Base-by-base conservation (phyloP, 2,888 invertebrate species). In the Palloptera scutellata region DNA sequence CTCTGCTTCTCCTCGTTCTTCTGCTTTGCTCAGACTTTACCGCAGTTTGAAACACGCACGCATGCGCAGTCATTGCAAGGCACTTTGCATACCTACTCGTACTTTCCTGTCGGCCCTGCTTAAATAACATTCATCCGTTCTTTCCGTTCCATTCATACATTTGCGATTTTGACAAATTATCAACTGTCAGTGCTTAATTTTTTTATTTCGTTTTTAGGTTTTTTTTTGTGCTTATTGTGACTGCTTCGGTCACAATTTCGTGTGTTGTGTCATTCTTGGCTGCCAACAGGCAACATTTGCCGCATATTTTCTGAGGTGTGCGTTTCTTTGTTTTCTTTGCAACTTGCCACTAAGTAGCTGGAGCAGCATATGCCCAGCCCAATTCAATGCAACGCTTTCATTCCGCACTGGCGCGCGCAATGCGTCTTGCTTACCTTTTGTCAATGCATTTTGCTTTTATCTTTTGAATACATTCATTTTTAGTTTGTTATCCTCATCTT, bases 91-190 rank as follows among this genome's bases (percentile, higher is more conserved):
- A n/a, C 58, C 6, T 43, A 20, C 30, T 30, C 3, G 2, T 30
- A 30, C 6, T 30, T 30, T 6, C 30, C 30, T 30, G 30, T 30
- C 30, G 2, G 30, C 6, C 30, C n/a, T n/a, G n/a, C n/a, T n/a
- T n/a, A n/a, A n/a, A n/a, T n/a, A n/a, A n/a, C n/a, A n/a, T n/a
- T n/a, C 30, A 6, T 30, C 6, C 30, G 30, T 30, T 30, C 30
- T 4, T 30, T 30, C 30, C 30, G 30, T 30, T 30, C 30, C 30
- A 6, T 30, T 30, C 30, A 30, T 30, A 6, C 30, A 30, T 51
- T 51, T 61, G 45, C 41, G 48, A 45, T 78, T 82, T 82, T 81
- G 82, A 81, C 82, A 81, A 81, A 82, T 81, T 82, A 80, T 81
- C 80, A 80, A 79, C 79, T 79, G 82, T 81, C 81, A 82, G 74